Conservation (phyloP, 2,888 invertebrate species). For the Aquatica leii region DNA sequence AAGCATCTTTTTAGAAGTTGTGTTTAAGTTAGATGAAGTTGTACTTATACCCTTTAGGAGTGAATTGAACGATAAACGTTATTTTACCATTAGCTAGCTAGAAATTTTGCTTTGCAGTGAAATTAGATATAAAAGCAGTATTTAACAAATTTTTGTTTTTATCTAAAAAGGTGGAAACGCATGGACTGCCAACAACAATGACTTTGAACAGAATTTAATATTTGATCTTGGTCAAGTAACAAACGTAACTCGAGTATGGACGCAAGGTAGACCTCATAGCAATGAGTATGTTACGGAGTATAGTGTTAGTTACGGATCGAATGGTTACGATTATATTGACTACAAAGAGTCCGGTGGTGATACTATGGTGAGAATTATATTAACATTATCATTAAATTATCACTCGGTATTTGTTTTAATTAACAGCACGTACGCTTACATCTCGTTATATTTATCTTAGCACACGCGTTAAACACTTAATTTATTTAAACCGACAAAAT, state of each 20-base stretch:
- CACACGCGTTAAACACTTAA: too few relatives aligned
- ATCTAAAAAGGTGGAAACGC: conserved; percentile 80
- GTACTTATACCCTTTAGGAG: conserved; percentile 42
- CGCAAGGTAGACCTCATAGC: conserved; percentile 89
- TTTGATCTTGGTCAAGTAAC: conserved; percentile 88
- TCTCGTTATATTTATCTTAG: too few relatives aligned
- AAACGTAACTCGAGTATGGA: conserved; percentile 88
- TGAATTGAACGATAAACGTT: conserved; percentile 21
- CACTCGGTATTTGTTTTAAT: conserved; percentile 12
- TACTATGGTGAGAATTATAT: conserved; percentile 75
- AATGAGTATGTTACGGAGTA: conserved; percentile 94
- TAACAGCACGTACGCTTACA: too few relatives aligned
- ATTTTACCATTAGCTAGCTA: not conserved
- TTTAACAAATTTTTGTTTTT: not conserved
- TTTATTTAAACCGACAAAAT: too few relatives aligned
- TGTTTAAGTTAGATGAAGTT: conserved; percentile 2
- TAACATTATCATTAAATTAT: conserved; percentile 15
- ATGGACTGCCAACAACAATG: conserved; percentile 90
- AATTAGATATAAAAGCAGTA: too few relatives aligned
- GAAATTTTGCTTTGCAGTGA: not conserved
- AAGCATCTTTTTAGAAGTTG: too few relatives aligned
- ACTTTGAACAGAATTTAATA: conserved; percentile 91
- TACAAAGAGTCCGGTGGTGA: conserved; percentile 91
- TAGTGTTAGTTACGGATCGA: conserved; percentile 91
- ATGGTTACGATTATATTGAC: conserved; percentile 87